Evolutionary conservation across 2,888 invertebrate genomes (phyloP).

Genomic region (Apeira syringaria): DNA sequence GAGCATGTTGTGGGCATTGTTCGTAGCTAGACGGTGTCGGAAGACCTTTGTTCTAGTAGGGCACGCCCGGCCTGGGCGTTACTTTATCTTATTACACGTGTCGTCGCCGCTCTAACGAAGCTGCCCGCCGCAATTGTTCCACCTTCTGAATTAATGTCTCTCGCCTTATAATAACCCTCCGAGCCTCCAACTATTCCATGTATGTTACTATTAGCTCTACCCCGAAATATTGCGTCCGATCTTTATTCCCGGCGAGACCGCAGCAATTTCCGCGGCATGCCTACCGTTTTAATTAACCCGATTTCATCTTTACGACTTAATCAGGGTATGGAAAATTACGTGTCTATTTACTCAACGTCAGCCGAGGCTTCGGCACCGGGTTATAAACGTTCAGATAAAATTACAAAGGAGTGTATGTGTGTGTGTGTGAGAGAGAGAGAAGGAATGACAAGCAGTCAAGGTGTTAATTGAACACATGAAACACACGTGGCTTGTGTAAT

Average conservation of each 20-base stretch:
- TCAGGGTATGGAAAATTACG: slow-evolving; percentile 37
- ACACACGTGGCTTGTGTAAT: slow-evolving; percentile 41
- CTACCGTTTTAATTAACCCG: slow-evolving; percentile 46
- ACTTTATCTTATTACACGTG: slow-evolving; percentile 77
- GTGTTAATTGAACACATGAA: slow-evolving; percentile 48
- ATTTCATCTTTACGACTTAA: slow-evolving; percentile 45
- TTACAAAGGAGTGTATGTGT: too few relatives aligned
- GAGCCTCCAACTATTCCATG: slow-evolving; percentile 33
- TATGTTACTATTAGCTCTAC: slow-evolving; percentile 36
- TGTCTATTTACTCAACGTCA: slow-evolving; percentile 30
- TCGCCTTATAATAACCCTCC: slow-evolving; percentile 50
- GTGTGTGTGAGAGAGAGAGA: slow-evolving; percentile 26
- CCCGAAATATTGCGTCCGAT: slow-evolving; percentile 43
- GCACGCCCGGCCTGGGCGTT: slow-evolving; percentile 50
- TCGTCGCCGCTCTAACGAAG: slow-evolving; percentile 64
- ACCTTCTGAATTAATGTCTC: slow-evolving; percentile 61
- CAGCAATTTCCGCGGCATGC: slow-evolving; percentile 42
- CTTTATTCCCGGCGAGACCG: slow-evolving; percentile 44
- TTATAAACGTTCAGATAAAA: slow-evolving; percentile 23
- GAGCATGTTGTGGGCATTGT: slow-evolving; percentile 57
- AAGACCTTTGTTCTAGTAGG: slow-evolving; percentile 70
- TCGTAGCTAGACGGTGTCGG: slow-evolving; percentile 53
- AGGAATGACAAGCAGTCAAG: slow-evolving; percentile 29
- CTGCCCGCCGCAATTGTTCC: slow-evolving; percentile 64
- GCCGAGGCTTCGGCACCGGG: slow-evolving; percentile 23